Base-by-base conservation (phyloP, 1,140 invertebrate species). In the Papilio helenus region DNA sequence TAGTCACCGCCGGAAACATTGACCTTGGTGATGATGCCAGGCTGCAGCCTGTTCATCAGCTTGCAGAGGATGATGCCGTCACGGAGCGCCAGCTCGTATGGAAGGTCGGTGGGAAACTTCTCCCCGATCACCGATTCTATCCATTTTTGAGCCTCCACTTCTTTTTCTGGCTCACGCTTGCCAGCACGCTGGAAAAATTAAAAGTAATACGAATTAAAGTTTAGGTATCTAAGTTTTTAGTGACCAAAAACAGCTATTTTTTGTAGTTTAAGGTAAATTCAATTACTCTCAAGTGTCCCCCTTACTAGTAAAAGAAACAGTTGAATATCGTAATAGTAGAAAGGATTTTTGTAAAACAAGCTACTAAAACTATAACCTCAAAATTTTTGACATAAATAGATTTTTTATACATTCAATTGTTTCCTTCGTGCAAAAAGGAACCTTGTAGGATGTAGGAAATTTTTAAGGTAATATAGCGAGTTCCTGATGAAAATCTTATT, bases 1-100 rank as follows among this genome's bases (percentile, higher is more conserved):
- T 99, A 99, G 85, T 98, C 98, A 0, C 97, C 97, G 3, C 98
- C 98, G 3, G 96, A 96, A 1, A 96, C 96, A 90, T 99, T 98
- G 85, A 99, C 97, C 92, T 98, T 98, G n/a, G 96, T 95, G 79
- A 99, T 97, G 83, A 97, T 96, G 39, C 98, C 98, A 3, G 98
- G 98, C 83, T 96, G 95, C 8, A 99, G 94, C 87, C 97, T 96
- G 94, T 99, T 98, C 97, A 99, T 99, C 72, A 99, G 91, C 86
- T 97, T 97, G 90, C 97, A 98, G 0, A 97, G 94, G 10, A 97
- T 95, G 76, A 97, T 96, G 20, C 98, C 98, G 92, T 99, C 97
- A 44, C 97, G 96, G 0, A 99, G 95, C 7, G 97, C 96, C 79
- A 97, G 96, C 92, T 99, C 98, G 88, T 97, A 98, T 0, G 95